phyloP scores from a whole-genome alignment of 2,797 vertebrate genomes.

The Anguilla marmorata region DNA sequence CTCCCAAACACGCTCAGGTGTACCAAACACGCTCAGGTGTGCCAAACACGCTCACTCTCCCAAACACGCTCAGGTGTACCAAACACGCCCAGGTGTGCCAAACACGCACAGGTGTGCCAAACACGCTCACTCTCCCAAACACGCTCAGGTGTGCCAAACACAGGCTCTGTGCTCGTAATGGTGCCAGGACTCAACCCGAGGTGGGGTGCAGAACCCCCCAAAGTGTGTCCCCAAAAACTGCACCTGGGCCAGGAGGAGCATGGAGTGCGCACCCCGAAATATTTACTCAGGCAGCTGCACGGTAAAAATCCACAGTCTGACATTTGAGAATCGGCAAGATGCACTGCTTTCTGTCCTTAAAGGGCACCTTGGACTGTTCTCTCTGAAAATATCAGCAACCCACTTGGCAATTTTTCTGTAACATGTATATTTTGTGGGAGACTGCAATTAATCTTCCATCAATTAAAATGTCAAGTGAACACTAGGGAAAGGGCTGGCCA shows the following conservation, averaged over 20 bases:
- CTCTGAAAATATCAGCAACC: not conserved
- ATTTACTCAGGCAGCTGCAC: not conserved
- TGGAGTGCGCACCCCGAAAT: not conserved
- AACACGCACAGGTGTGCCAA: not conserved
- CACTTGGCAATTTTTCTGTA: not conserved
- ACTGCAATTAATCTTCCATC: not conserved
- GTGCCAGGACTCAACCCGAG: too few species aligned
- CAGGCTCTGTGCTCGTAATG: too few species aligned
- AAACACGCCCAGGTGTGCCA: not conserved
- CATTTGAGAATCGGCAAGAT: not conserved
- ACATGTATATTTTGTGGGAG: not conserved
- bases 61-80: not conserved
- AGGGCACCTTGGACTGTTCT: not conserved
- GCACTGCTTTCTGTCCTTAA: not conserved
- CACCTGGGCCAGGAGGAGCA: too few species aligned
- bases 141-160: too few species aligned
- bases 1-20: not conserved
- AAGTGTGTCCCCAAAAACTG: not conserved
- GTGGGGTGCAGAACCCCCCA: not conserved
- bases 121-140: not conserved
- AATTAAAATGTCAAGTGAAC: not conserved
- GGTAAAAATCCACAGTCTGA: not conserved
- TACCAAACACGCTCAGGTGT: not conserved
- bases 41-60: too few species aligned
- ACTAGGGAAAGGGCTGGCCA: not conserved